Evolutionary conservation across 2,888 invertebrate species (phyloP).

Genomic region (Drosophila niveifrons): DNA sequence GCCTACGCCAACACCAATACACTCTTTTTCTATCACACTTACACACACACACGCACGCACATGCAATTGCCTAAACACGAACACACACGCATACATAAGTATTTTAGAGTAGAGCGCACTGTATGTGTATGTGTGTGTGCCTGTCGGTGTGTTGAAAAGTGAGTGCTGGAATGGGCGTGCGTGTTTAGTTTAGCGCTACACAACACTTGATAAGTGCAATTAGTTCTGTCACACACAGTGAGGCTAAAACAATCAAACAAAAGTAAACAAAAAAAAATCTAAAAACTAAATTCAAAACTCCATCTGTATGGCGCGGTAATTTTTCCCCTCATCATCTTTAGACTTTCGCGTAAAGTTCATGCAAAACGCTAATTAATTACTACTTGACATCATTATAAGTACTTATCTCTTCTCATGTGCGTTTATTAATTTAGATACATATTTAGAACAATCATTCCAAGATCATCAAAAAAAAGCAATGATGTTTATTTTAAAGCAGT

Average conservation of each 20-base stretch:
- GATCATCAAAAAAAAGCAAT: conserved; percentile 57
- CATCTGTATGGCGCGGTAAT: conserved; percentile 37
- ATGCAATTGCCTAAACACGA: conserved; percentile 19
- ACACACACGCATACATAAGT: conserved; percentile 10
- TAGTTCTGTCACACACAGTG: conserved; percentile 34
- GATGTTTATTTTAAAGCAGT: conserved; percentile 29
- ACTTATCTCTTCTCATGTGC: conserved; percentile 43
- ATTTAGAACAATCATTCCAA: conserved; percentile 62
- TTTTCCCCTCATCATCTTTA: conserved; percentile 31
- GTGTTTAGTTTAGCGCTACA: conserved; percentile 35
- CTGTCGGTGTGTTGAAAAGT: background rate
- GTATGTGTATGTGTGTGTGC: conserved; percentile 9
- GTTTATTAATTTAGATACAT: conserved; percentile 30
- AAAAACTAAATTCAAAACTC: conserved; percentile 15
- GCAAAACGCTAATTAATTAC: conserved; percentile 59
- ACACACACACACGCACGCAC: conserved; percentile 21
- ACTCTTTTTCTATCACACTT: conserved; percentile 21
- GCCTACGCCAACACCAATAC: conserved; percentile 29
- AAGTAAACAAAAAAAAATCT: conserved; percentile 1
- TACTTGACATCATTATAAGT: conserved; percentile 44
- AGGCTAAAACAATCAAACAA: conserved; percentile 34
- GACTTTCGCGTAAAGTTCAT: conserved; percentile 62
- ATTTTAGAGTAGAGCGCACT: conserved; percentile 20
- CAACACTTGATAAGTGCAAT: conserved; percentile 47
- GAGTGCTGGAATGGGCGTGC: background rate